Percentiles rank a stretch among this genome's conserved stretches.
Evolutionary conservation across 2,113 vertebrate species (phyloP).

Genomic region (Poeciliopsis occidentalis): DNA sequence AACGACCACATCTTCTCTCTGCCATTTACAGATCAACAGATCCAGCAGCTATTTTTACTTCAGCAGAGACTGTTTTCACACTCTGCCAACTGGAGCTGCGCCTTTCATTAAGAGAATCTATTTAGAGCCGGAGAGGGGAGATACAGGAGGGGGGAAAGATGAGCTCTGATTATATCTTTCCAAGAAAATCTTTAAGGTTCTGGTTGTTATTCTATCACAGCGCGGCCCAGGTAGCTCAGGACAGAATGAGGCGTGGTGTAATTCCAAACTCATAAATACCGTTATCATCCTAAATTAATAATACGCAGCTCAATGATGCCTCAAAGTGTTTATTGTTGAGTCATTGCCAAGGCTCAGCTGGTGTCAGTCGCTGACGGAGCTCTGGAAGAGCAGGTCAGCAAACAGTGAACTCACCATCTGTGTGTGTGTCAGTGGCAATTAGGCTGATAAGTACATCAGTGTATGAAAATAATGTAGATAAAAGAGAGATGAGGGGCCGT

Average conservation of each 20-base stretch:
- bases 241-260: background rate
- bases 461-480: slow-evolving; percentile 2
- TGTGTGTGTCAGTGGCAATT: slow-evolving; percentile 49
- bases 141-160: slow-evolving; percentile 41
- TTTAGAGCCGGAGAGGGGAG: slow-evolving; percentile 55
- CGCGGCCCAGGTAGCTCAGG: background rate
- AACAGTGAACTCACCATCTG: slow-evolving; percentile 66
- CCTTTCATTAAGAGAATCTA: slow-evolving; percentile 75
- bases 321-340: slow-evolving; percentile 8
- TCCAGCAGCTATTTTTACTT: slow-evolving; percentile 72
- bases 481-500: background rate
- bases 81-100: slow-evolving; percentile 67
- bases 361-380: slow-evolving; percentile 47
- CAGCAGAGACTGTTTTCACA: slow-evolving; percentile 66
- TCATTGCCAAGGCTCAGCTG: slow-evolving; percentile 43
- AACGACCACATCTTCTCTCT: slow-evolving; percentile 43
- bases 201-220: slow-evolving; percentile 35
- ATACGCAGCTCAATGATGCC: slow-evolving; percentile 1
- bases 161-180: slow-evolving; percentile 60
- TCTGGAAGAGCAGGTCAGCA: slow-evolving; percentile 51
- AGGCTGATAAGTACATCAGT: slow-evolving; percentile 46
- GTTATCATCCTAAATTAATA: slow-evolving; percentile 26
- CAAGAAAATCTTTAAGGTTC: slow-evolving; percentile 50
- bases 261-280: slow-evolving; percentile 11
- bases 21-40: slow-evolving; percentile 58